phyloP scores from a whole-genome alignment of 2,113 vertebrate genomes.

The Alces alces region DNA sequence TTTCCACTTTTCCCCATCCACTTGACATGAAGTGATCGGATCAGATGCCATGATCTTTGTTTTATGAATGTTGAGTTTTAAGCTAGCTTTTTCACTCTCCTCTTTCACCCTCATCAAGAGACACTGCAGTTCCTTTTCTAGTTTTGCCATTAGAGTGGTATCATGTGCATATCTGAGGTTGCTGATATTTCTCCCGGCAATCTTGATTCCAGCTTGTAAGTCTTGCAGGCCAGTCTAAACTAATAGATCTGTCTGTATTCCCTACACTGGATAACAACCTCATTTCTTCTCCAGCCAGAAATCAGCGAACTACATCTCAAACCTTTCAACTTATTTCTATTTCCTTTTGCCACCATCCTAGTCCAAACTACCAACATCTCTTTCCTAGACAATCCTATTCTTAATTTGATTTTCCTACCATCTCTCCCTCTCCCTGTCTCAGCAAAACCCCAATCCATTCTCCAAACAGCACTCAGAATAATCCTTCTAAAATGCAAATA shows the following conservation, averaged over 20 bases:
- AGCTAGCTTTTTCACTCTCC: not conserved
- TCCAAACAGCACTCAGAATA: not conserved
- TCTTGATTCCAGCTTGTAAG: not conserved
- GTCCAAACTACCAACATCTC: not conserved
- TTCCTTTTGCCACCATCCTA: not conserved
- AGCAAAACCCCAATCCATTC: not conserved
- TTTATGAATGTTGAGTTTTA: not conserved
- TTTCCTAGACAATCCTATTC: not conserved
- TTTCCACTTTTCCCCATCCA: not conserved
- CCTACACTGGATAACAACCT: not conserved
- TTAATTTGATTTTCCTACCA: not conserved
- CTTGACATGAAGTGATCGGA: not conserved
- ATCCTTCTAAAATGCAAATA: not conserved
- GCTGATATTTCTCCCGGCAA: not conserved
- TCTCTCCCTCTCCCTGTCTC: not conserved
- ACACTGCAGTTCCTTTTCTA: not conserved
- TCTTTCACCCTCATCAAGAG: not conserved
- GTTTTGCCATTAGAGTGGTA: not conserved
- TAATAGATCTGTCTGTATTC: not conserved
- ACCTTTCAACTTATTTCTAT: not conserved
- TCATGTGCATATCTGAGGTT: not conserved
- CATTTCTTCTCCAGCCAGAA: not conserved
- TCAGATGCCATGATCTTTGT: not conserved
- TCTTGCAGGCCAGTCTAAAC: not conserved
- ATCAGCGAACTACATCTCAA: not conserved